Conservation (phyloP, 2,797 vertebrate species). For the Muraenolepis orangiensis region DNA sequence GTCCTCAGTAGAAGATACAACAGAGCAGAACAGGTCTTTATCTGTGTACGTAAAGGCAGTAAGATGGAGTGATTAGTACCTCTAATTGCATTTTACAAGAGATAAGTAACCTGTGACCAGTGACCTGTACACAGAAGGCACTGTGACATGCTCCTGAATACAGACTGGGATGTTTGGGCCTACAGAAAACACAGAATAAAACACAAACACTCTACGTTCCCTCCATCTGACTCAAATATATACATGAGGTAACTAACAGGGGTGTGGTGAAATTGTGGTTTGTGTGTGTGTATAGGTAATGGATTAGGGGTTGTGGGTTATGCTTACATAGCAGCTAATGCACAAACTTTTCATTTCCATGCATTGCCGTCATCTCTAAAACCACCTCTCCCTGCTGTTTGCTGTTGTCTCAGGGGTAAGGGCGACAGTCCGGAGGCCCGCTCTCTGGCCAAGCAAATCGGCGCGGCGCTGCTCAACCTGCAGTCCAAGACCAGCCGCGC, state of each 20-base stretch:
- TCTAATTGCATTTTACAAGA: constrained; percentile 7
- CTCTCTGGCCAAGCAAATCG: constrained; percentile 91
- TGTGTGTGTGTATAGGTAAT: not conserved
- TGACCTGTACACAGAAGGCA: not conserved
- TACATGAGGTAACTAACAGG: not conserved
- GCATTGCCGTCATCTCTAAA: constrained; percentile 3
- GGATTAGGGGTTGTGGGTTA: not conserved
- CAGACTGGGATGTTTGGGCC: not conserved
- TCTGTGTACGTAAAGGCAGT: not conserved
- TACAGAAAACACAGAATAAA: not conserved
- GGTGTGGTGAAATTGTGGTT: not conserved
- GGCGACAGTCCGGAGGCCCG: constrained; percentile 95
- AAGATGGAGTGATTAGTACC: not conserved
- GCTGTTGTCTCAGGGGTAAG: constrained; percentile 83
- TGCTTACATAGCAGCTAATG: not conserved
- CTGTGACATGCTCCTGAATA: not conserved
- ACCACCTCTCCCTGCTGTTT: not conserved
- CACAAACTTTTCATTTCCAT: not conserved
- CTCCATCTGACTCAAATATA: not conserved
- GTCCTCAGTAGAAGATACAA: not conserved
- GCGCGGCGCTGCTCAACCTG: constrained; percentile 87
- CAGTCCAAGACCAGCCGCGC: constrained; percentile 96
- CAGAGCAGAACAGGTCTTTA: not conserved
- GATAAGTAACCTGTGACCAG: too few relatives aligned
- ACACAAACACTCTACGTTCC: not conserved